Evolutionary conservation across 1,140 invertebrate genomes (phyloP), one percentile per base, ranked within the genome.

Genomic region (Vanessa tameamea): DNA sequence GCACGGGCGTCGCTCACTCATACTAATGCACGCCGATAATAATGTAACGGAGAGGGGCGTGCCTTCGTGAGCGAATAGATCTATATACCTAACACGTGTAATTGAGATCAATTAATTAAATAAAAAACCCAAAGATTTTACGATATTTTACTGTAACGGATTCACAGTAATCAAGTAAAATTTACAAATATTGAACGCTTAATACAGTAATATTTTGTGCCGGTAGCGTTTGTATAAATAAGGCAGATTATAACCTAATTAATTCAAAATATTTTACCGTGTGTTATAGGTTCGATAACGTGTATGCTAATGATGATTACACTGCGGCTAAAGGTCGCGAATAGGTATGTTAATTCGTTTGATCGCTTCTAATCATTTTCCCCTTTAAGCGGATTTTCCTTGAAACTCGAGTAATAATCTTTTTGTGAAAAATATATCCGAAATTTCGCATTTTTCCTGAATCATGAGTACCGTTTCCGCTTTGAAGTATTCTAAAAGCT

Each of bases 221-320:
- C 14, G 13, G 11, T 51, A n/a, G 13, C 3, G n/a, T 51, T 51
- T n/a, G n/a, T 15, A 14, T 51, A n/a, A n/a, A 51, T 51, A n/a
- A 51, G 37, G 6, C 48, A 15, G 11, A 51, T 5, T 14, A 12
- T 12, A 51, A 6, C 48, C 48, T 51, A 4, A 14, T 51, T 51
- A 51, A 51, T 51, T 55, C 53, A 12, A 20, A 55, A 16, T 55
- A 55, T 20, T 14, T 16, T 20, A 55, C 3, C 15, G n/a, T 55
- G 16, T 55, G 15, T 55, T 55, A 16, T 59, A 26, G 55, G 55
- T 26, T 67, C 51, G 65, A 64, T 67, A 66, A 51, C 20, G 47
- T 66, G 43, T 23, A 66, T 66, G 47, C 20, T 66, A 66, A 66
- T 66, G 64, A 51, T 50, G 47, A 66, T 66, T 66, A 66, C 23